Percentiles rank a stretch among this genome's conserved stretches.
Evolutionary conservation across 2,113 vertebrate species (phyloP).

Genomic region (Vicugna pacos): DNA sequence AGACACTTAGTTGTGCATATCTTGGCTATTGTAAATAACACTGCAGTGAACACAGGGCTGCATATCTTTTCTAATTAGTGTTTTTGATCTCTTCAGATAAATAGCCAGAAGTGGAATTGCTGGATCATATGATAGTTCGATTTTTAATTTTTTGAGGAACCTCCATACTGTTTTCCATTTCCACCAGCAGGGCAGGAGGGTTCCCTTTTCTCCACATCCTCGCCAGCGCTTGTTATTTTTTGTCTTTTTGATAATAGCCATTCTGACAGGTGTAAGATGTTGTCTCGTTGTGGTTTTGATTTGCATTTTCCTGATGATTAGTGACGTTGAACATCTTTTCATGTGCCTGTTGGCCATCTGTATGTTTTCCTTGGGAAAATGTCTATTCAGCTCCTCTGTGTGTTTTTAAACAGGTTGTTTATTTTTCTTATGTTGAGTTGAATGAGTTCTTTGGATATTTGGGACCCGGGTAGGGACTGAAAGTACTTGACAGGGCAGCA

Average conservation of each 20-base stretch:
- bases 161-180: not conserved
- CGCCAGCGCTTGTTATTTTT: not conserved
- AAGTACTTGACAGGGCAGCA: slow-evolving; percentile 69
- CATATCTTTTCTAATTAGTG: not conserved
- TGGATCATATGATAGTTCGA: not conserved
- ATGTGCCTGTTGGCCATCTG: not conserved
- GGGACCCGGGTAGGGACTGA: slow-evolving; percentile 74
- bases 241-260: not conserved
- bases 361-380: not conserved
- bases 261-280: not conserved
- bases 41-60: not conserved
- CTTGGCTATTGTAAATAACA: not conserved
- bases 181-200: not conserved
- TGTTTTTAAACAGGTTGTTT: not conserved
- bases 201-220: not conserved
- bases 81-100: not conserved
- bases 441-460: not conserved
- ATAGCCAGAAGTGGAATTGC: not conserved
- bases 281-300: not conserved
- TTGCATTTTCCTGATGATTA: not conserved
- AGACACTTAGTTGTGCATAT: not conserved
- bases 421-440: not conserved
- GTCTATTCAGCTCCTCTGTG: not conserved
- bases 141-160: not conserved
- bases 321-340: not conserved